phyloP scores from a whole-genome alignment of 2,888 invertebrate species.

The Parascotia fuliginaria region DNA sequence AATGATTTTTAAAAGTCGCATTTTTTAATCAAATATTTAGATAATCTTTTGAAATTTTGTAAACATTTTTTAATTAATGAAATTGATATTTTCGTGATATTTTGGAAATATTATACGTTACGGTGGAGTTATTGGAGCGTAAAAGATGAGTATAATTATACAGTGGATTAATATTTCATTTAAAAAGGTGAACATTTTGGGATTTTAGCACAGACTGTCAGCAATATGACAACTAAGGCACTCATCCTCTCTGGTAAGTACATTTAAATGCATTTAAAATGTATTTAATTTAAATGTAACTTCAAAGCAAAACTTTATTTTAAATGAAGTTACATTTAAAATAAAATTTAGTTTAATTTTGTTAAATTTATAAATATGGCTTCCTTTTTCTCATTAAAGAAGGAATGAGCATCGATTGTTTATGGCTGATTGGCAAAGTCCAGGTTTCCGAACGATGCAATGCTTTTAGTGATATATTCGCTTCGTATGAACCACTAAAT shows the following conservation, averaged over 20 bases:
- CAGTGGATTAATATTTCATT: conserved; percentile 24
- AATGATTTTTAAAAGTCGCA: no score
- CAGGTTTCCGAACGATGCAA: no score
- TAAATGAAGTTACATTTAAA: no score
- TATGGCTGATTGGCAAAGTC: no score
- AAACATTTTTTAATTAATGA: conserved; percentile 27
- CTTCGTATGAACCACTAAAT: no score
- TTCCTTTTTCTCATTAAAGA: no score
- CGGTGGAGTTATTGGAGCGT: conserved; percentile 5
- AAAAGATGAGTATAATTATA: conserved; percentile 13
- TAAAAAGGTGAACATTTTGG: conserved; percentile 13
- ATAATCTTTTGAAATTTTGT: conserved; percentile 5
- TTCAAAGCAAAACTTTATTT: no score
- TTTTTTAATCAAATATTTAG: not conserved
- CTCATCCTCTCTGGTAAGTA: conserved; percentile 52
- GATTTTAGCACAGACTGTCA: conserved; percentile 31
- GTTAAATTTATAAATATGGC: no score
- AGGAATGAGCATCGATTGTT: no score
- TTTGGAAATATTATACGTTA: conserved; percentile 7
- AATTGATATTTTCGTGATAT: not conserved
- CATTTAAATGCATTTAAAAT: not conserved
- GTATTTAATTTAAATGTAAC: no score
- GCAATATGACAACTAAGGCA: conserved; percentile 39
- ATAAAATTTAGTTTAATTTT: no score
- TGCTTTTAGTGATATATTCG: no score